Percentiles rank a stretch among this genome's conserved stretches.
These are phyloP conservation scores for Microchirus variegatus DNA, from an alignment of 2,797 vertebrate species.

Conservation along the genomic window DNA sequence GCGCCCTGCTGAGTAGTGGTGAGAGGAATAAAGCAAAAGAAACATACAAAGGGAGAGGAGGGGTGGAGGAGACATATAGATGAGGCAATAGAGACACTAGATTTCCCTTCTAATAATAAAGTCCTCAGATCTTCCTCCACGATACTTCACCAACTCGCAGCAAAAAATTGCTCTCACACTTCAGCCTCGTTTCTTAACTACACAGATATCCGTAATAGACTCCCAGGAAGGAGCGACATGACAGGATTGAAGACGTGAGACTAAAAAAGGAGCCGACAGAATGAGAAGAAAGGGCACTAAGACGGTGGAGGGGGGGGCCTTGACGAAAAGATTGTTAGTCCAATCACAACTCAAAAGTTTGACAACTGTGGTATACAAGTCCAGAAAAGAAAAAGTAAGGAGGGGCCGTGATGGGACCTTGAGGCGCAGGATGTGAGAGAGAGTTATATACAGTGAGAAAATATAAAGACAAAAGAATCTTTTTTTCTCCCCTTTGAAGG, in stretches of 20 bases:
- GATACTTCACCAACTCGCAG: conserved; percentile 32
- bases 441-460: conserved; percentile 33
- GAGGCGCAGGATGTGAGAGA: conserved; percentile 22
- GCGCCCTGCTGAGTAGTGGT: conserved; percentile 70
- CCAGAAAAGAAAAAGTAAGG: background rate
- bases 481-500: conserved; percentile 33
- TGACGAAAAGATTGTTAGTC: conserved; percentile 38
- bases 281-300: conserved; percentile 12
- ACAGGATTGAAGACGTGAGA: conserved; percentile 30
- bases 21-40: conserved; percentile 68
- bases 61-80: conserved; percentile 27
- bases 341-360: conserved; percentile 56
- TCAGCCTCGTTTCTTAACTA: conserved; percentile 47
- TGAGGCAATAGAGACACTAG: conserved; percentile 44
- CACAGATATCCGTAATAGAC: conserved; percentile 53
- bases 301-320: conserved; percentile 21
- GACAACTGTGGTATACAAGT: conserved; percentile 55
- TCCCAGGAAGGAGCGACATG: conserved; percentile 39
- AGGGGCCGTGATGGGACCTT: conserved; percentile 5
- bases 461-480: conserved; percentile 29
- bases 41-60: conserved; percentile 50
- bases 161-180: conserved; percentile 45
- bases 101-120: conserved; percentile 66
- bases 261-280: conserved; percentile 32
- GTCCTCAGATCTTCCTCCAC: conserved; percentile 51